Conservation (phyloP, 2,888 invertebrate genomes). For the Stenurella melanura region DNA sequence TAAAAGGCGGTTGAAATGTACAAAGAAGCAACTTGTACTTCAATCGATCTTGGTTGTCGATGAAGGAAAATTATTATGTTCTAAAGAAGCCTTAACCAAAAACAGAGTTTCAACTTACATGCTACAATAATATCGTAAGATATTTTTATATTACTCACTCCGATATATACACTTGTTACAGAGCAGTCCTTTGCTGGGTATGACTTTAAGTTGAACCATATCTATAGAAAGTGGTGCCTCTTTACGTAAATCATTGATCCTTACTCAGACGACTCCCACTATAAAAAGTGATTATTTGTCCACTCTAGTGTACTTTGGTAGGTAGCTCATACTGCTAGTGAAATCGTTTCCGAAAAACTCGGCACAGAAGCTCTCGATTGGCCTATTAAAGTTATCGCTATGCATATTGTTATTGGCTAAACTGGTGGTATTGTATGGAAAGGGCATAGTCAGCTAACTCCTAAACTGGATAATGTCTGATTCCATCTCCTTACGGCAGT, state of each 20-base stretch:
- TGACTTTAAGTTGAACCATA: too few relatives aligned
- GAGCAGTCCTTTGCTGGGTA: slow-evolving; percentile 82
- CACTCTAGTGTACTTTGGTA: slow-evolving; percentile 90
- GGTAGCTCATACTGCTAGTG: slow-evolving; percentile 96
- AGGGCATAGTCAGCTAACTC: slow-evolving; percentile 90
- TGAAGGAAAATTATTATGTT: slow-evolving; percentile 82
- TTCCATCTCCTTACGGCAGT: slow-evolving; percentile 95
- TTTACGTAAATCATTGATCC: slow-evolving; percentile 97
- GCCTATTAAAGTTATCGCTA: slow-evolving; percentile 75
- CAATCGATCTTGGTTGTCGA: slow-evolving; percentile 88
- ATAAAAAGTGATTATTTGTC: slow-evolving; percentile 91
- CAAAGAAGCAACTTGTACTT: slow-evolving; percentile 77
- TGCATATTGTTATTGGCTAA: slow-evolving; percentile 93
- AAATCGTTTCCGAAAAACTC: slow-evolving; percentile 87
- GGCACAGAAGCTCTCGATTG: slow-evolving; percentile 76
- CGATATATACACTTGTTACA: slow-evolving; percentile 90
- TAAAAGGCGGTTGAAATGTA: slow-evolving; percentile 75
- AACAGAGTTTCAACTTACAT: slow-evolving; percentile 80
- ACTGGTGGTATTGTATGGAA: slow-evolving; percentile 99
- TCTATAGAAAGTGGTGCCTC: slow-evolving; percentile 87
- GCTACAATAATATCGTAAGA: slow-evolving; percentile 99
- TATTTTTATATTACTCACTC: slow-evolving; percentile 90
- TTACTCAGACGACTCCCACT: slow-evolving; percentile 96
- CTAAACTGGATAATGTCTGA: slow-evolving; percentile 63
- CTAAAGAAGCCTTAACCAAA: slow-evolving; percentile 69